A percentile compares a stretch with the other conserved stretches of the same genome.
phyloP scores from a whole-genome alignment of 53 echinoderm and acorn worm species.

The Stichopus horrens region DNA sequence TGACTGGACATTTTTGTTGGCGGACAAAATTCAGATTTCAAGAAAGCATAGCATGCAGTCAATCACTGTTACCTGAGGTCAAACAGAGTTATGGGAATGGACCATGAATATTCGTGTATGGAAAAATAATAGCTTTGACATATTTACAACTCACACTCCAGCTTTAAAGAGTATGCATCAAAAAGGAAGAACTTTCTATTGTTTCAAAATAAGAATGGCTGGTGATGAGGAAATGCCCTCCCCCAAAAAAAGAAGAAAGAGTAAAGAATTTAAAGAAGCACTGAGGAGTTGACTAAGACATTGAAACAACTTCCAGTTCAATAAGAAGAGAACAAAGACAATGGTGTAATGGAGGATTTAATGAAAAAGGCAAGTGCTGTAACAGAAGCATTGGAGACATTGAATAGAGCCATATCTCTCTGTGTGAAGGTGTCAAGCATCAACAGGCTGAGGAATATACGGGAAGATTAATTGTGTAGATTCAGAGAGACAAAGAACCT shows the following conservation, averaged over 20 bases:
- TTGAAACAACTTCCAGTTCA: not conserved
- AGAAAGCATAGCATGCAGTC: too few species aligned
- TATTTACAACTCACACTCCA: too few species aligned
- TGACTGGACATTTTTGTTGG: too few species aligned
- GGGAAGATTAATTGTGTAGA: constrained; percentile 7
- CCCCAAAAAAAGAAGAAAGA: not conserved
- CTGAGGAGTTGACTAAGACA: not conserved
- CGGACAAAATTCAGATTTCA: too few species aligned
- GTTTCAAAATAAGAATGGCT: too few species aligned
- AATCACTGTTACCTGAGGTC: too few species aligned
- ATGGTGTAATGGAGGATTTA: not conserved
- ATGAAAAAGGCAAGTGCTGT: not conserved
- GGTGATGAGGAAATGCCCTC: not conserved
- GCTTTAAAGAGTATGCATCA: too few species aligned
- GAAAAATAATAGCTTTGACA: too few species aligned
- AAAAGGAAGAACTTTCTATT: too few species aligned
- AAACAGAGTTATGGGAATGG: too few species aligned
- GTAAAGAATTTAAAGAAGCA: not conserved
- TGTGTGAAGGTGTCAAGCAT: constrained; percentile 39
- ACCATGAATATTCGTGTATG: too few species aligned
- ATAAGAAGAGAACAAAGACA: not conserved
- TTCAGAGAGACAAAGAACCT: not conserved
- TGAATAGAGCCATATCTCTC: constrained; percentile 10
- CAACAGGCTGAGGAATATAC: constrained; percentile 30
- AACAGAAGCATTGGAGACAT: not conserved